A percentile compares a stretch with the other conserved stretches of the same genome.
Evolutionary conservation across 2,888 invertebrate genomes (phyloP).

Genomic region (Brenthis daphne): DNA sequence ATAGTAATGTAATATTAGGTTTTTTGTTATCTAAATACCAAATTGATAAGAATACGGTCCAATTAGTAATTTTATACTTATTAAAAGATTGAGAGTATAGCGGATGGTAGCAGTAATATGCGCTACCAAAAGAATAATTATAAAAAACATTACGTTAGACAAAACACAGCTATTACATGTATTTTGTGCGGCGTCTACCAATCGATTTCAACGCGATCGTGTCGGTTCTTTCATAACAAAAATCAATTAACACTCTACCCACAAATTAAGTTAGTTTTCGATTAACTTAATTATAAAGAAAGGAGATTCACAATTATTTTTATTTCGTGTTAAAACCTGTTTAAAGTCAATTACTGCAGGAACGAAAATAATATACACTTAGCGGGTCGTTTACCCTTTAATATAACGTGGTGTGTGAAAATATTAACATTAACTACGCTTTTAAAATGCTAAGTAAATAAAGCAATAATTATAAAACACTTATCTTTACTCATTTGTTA

Average conservation of each 20-base stretch:
- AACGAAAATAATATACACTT: conserved; percentile 22
- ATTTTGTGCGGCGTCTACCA: conserved; percentile 1
- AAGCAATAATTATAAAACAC: conserved; percentile 22
- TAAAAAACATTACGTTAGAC: neutral
- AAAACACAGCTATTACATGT: conserved; percentile 17
- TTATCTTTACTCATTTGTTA: conserved; percentile 11
- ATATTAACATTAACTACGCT: conserved; percentile 11
- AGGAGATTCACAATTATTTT: conserved; percentile 27
- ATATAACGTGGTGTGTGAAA: conserved; percentile 2
- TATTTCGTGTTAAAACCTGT: conserved; percentile 31
- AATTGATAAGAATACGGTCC: no score
- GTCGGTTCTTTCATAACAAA: conserved; percentile 22
- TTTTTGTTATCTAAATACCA: no score
- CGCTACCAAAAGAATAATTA: conserved; percentile 8
- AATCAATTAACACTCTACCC: conserved; percentile 36
- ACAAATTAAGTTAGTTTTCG: conserved; percentile 33
- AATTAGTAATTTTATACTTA: no score
- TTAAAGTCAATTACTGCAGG: conserved; percentile 21
- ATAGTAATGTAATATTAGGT: no score
- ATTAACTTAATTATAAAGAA: conserved; percentile 35
- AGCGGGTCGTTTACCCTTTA: conserved; percentile 21
- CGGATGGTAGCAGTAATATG: neutral
- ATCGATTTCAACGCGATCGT: conserved; percentile 23
- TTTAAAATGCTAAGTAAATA: conserved; percentile 19
- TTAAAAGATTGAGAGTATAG: neutral